Base-by-base conservation (phyloP, 2,113 vertebrate species). In the Cricetomys ansorgei region DNA sequence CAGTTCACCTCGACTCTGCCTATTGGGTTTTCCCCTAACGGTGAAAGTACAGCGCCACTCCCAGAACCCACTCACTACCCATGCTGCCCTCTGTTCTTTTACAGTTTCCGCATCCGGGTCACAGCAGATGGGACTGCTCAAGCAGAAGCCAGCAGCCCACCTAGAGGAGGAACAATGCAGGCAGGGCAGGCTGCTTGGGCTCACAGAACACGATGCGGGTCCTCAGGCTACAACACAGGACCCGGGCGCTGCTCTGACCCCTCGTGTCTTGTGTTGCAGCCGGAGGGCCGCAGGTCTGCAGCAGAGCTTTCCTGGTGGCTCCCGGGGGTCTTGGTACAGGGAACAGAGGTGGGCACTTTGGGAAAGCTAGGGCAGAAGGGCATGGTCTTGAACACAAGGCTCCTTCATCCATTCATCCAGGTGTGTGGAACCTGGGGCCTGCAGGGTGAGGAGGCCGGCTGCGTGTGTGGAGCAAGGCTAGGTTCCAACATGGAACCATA, bases 181-280 rank as follows among this genome's bases (percentile, higher is more conserved):
- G 65, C 11, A 57, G 25, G n/a, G 4, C 50, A 88, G 15, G 12
- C 91, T n/a, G 84, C 93, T 81, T 7, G 15, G 95, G 97, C 97
- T 93, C 76, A 4, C 95, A 62, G 75, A 95, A 98, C 91, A 88
- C 97, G 48, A 97, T 98, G 99, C 98, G 98, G 98, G 97, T 98
- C 99, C 99, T 99, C 98, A 87, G 98, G 99, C 98, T 99, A 98
- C 98, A 99, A 99, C 99, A 99, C 98, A 98, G 98, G 98, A 99
- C 99, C 98, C 98, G 98, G 98, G 99, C 98, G 99, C 98, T 99
- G 98, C 98, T 98, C 98, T 92, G 97, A 98, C 98, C 98, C 98
- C 99, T 99, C 99, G 99, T 99, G 99, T 99, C 99, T 99, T 99
- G 98, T 99, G 99, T 99, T 99, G 99, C 99, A 99, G 99, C 99